Evolutionary conservation across 2,113 vertebrate genomes (phyloP).

Genomic region (Rana temporaria): DNA sequence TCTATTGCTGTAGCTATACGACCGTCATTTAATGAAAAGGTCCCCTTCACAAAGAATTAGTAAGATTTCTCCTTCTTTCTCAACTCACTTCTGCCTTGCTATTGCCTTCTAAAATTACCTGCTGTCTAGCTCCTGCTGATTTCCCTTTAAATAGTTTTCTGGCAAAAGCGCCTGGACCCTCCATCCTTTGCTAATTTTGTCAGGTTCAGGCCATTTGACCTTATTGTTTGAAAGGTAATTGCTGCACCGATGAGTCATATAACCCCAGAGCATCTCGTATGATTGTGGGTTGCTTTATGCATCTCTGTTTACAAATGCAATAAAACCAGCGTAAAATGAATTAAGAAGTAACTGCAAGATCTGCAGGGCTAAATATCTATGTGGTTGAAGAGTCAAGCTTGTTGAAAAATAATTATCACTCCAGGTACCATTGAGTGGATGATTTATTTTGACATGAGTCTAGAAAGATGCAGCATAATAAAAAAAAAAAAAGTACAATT

Average conservation of each 20-base stretch:
- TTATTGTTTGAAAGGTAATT: slow-evolving; percentile 51
- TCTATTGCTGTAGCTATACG: slow-evolving; percentile 26
- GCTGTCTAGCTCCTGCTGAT: slow-evolving; percentile 48
- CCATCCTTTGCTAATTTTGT: slow-evolving; percentile 49
- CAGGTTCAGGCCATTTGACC: slow-evolving; percentile 51
- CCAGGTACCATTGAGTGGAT: neutral
- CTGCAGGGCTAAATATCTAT: slow-evolving; percentile 20
- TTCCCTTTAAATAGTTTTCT: slow-evolving; percentile 47
- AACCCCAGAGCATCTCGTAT: slow-evolving; percentile 47
- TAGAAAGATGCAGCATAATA: too few species aligned
- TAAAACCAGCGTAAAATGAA: slow-evolving; percentile 54
- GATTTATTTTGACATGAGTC: too few species aligned
- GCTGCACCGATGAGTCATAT: slow-evolving; percentile 49
- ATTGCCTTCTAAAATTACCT: slow-evolving; percentile 54
- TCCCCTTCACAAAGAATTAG: slow-evolving; percentile 49
- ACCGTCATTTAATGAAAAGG: slow-evolving; percentile 47
- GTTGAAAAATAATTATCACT: slow-evolving; percentile 24
- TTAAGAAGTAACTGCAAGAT: slow-evolving; percentile 41
- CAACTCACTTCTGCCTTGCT: slow-evolving; percentile 40
- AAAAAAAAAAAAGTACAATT: too few species aligned
- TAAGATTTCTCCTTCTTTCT: slow-evolving; percentile 30
- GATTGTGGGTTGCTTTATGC: slow-evolving; percentile 31
- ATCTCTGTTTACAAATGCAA: slow-evolving; percentile 53
- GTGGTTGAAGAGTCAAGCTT: slow-evolving; percentile 15
- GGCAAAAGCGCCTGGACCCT: slow-evolving; percentile 43